Evolutionary conservation across 2,797 vertebrate genomes (phyloP), one percentile per base, ranked within the genome.

Genomic region (Anableps anableps): DNA sequence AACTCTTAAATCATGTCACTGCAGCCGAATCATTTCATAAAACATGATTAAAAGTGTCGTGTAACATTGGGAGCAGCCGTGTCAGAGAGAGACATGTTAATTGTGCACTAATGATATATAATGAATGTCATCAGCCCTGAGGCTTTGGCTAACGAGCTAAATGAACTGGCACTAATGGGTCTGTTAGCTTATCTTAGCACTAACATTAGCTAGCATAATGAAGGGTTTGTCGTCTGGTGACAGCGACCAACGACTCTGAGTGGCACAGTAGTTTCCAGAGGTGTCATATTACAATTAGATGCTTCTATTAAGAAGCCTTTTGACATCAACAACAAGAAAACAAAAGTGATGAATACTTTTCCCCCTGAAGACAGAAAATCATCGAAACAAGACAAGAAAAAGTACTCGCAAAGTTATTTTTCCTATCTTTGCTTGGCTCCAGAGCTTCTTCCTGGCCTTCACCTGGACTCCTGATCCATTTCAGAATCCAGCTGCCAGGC

Each of bases 401-500:
- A 31, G 19, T 41, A 60, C 16, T 13, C 8, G 0, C 3, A 13
- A 1, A 47, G 29, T 50, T n/a, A 2, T 74, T 77, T 53, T 75
- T 16, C 2, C 17, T 50, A 3, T 64, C 31, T 68, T 66, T 76
- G 34, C 5, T 45, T 45, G 26, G 26, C 72, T 31, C 26, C 13
- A 19, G 0, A 34, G 82, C 75, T 43, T 81, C 72, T 23, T 72
- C 26, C 38, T 74, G 36, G 48, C 72, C 50, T 86, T 43, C 78
- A 95, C 95, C 94, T 94, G 93, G 81, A 83, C 83, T 94, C 92
- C 89, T 31, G 85, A 96, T 96, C 96, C 91, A 82, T 92, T 92
- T 93, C 83, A 23, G 16, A 84, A 90, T 98, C 97, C 97, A 94
- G 95, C 91, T 94, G 91, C 98, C 97, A 7, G 88, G 94, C 96